These are phyloP conservation scores for Stegastes partitus DNA, from an alignment of 2,113 vertebrate genomes.

Conservation along the genomic window DNA sequence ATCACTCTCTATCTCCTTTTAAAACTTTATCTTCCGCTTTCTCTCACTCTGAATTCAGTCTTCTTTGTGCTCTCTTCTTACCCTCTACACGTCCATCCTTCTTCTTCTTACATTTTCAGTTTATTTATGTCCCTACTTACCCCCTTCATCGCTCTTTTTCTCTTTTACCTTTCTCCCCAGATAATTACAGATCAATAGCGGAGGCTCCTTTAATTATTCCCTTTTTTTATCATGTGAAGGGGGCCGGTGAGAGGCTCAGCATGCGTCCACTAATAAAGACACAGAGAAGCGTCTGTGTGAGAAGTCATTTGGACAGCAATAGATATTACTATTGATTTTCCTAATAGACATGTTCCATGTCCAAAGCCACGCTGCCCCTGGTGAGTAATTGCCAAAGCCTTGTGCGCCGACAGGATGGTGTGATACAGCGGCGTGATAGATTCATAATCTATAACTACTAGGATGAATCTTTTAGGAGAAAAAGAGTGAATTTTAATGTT, in stretches of 20 bases:
- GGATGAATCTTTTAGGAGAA: neutral
- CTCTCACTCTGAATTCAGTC: neutral
- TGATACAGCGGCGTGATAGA: conserved; percentile 13
- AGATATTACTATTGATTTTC: conserved; percentile 73
- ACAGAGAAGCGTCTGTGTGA: conserved; percentile 32
- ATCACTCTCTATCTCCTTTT: conserved; percentile 22
- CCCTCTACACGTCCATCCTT: neutral
- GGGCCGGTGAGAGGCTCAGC: conserved; percentile 18
- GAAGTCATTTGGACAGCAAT: conserved; percentile 45
- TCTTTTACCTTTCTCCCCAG: neutral
- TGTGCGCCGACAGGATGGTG: conserved; percentile 5
- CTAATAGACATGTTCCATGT: conserved; percentile 62
- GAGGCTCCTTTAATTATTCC: conserved; percentile 52
- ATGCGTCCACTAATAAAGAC: conserved; percentile 49
- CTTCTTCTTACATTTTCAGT: neutral
- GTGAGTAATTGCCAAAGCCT: conserved; percentile 38
- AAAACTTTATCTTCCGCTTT: conserved; percentile 23
- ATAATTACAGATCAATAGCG: conserved; percentile 59
- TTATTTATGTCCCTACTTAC: conserved; percentile 7
- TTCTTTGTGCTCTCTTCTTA: neutral
- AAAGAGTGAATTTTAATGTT: neutral
- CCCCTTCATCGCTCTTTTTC: neutral
- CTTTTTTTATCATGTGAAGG: conserved; percentile 51
- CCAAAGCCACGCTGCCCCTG: conserved; percentile 14
- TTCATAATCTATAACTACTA: conserved; percentile 33